Evolutionary conservation across 2,797 vertebrate genomes (phyloP).

Genomic region (Manis pentadactyla): DNA sequence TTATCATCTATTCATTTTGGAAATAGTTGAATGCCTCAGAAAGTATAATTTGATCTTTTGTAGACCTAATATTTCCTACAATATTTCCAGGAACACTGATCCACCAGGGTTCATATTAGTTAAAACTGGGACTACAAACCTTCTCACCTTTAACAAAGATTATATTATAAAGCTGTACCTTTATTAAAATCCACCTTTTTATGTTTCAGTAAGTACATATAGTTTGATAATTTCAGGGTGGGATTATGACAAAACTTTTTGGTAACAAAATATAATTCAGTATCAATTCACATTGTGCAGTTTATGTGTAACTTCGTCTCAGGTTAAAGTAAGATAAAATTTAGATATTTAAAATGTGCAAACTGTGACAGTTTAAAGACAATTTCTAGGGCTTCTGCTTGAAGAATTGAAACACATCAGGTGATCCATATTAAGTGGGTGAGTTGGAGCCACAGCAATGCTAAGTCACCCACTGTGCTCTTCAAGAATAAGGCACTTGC

Average conservation of each 20-base stretch:
- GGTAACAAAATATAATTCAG: not conserved
- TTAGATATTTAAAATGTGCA: not conserved
- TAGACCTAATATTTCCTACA: not conserved
- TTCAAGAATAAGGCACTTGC: not conserved
- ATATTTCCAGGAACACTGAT: not conserved
- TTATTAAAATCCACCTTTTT: not conserved
- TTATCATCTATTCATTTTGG: not conserved
- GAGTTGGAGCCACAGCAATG: not conserved
- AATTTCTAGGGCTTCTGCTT: not conserved
- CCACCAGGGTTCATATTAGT: not conserved
- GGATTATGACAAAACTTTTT: not conserved
- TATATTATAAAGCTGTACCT: not conserved
- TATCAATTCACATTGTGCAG: not conserved
- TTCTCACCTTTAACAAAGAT: constrained; percentile 3
- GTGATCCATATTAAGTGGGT: not conserved
- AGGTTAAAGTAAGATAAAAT: constrained; percentile 21
- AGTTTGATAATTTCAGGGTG: not conserved
- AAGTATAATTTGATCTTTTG: not conserved
- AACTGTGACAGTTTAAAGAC: not conserved
- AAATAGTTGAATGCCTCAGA: constrained; percentile 4
- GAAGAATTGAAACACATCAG: not conserved
- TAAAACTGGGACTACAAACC: not conserved
- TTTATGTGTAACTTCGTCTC: not conserved
- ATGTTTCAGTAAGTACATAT: not conserved
- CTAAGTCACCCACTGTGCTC: not conserved